A percentile compares a stretch with the other conserved stretches of the same genome.
Evolutionary conservation across 1,140 invertebrate genomes (phyloP).

Genomic region (Elysia chlorotica): DNA sequence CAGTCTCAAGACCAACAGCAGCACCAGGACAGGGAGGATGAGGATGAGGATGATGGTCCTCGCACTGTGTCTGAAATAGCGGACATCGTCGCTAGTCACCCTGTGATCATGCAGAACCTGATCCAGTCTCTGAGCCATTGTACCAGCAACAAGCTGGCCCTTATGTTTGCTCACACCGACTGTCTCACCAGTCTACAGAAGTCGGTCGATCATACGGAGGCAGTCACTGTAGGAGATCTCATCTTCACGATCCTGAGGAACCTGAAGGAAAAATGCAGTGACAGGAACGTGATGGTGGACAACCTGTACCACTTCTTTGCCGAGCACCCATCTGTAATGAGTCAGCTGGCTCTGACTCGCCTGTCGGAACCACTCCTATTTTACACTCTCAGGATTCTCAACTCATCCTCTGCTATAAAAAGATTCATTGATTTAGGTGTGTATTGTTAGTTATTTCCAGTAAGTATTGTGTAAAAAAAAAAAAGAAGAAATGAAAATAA

Average conservation of each 20-base stretch:
- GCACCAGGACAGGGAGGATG: constrained; percentile 21
- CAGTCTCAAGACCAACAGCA: constrained; percentile 38
- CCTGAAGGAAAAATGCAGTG: constrained; percentile 69
- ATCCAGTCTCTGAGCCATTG: constrained; percentile 68
- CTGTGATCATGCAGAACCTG: constrained; percentile 78
- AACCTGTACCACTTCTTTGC: constrained; percentile 77
- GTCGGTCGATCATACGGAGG: constrained; percentile 44
- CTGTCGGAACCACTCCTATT: constrained; percentile 78
- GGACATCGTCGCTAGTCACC: constrained; percentile 56
- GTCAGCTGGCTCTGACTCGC: constrained; percentile 39
- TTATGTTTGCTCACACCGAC: constrained; percentile 50
- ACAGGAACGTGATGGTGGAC: constrained; percentile 74
- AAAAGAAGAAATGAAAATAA: no score
- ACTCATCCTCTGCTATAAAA: constrained; percentile 71
- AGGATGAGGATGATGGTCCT: background rate
- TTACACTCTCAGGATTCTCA: constrained; percentile 75
- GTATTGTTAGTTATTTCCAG: no score
- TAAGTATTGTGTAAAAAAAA: no score
- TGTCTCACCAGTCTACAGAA: constrained; percentile 46
- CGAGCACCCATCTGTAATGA: constrained; percentile 35
- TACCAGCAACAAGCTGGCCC: constrained; percentile 68
- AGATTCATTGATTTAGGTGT: constrained; percentile 71
- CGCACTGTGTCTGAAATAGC: constrained; percentile 27
- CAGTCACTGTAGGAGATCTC: constrained; percentile 78
- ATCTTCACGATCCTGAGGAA: constrained; percentile 81